These are phyloP conservation scores for Eledone cirrhosa DNA, from an alignment of 2,888 invertebrate species.

Conservation along the genomic window DNA sequence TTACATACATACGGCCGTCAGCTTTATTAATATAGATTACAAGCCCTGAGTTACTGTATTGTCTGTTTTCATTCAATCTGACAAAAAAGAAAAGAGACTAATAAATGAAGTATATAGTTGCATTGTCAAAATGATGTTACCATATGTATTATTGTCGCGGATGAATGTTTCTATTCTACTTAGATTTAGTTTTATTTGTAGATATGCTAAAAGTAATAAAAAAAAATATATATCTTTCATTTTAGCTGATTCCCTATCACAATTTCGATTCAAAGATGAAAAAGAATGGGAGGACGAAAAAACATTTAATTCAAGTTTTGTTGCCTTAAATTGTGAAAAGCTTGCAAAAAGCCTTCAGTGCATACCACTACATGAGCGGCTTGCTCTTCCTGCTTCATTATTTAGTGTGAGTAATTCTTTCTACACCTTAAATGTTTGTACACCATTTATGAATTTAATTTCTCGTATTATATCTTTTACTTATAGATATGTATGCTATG, in stretches of 20 bases:
- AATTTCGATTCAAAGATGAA: conserved; percentile 51
- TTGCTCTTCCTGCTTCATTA: conserved; percentile 39
- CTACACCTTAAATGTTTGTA: background rate
- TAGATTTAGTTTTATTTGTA: background rate
- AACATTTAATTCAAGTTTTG: conserved; percentile 24
- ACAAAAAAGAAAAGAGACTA: too few species aligned
- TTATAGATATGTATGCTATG: too few species aligned
- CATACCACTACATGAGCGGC: conserved; percentile 45
- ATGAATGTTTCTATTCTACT: too few species aligned
- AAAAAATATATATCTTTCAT: background rate
- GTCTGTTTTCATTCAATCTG: too few species aligned
- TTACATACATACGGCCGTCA: too few species aligned
- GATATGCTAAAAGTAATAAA: background rate
- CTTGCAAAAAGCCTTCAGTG: conserved; percentile 41
- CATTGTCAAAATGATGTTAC: too few species aligned
- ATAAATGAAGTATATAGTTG: too few species aligned
- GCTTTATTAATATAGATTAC: too few species aligned
- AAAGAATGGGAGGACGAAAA: conserved; percentile 44
- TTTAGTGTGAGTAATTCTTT: conserved; percentile 43
- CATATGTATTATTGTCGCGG: too few species aligned
- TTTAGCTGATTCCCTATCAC: conserved; percentile 43
- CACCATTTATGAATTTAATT: too few species aligned
- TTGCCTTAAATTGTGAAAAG: conserved; percentile 40
- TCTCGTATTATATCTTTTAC: too few species aligned
- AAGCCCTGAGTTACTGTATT: too few species aligned